Conservation (phyloP, 2,113 vertebrate species). For the Thalassarche chlororhynchos region DNA sequence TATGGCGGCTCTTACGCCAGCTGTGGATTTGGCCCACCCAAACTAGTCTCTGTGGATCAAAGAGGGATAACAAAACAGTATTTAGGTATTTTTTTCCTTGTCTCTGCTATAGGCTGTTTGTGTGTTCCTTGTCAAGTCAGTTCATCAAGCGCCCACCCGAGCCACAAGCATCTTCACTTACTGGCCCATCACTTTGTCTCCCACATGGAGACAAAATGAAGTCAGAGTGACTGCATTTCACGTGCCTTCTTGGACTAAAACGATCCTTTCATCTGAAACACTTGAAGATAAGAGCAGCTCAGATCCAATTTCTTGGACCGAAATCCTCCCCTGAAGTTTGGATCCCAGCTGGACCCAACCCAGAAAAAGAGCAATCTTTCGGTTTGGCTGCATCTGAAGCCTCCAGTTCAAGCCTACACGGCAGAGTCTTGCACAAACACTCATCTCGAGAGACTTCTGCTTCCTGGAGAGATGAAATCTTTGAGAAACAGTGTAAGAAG, state of each 20-base stretch:
- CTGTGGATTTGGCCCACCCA: background rate
- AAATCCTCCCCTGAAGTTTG: conserved; percentile 14
- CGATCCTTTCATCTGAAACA: background rate
- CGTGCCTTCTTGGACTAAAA: background rate
- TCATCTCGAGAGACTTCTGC: background rate
- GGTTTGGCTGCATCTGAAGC: conserved; percentile 18
- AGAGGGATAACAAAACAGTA: background rate
- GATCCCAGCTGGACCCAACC: background rate
- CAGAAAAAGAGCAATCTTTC: background rate
- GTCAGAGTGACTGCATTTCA: background rate
- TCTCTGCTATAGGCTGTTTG: background rate
- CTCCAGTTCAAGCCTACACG: background rate
- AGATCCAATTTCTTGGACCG: conserved; percentile 10
- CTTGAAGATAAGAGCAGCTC: conserved; percentile 32
- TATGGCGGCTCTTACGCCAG: background rate
- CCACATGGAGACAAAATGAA: background rate
- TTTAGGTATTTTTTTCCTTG: background rate
- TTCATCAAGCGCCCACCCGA: background rate
- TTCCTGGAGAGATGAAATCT: conserved; percentile 63
- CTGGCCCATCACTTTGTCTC: background rate
- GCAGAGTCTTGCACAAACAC: conserved; percentile 38
- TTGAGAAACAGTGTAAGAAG: conserved; percentile 6
- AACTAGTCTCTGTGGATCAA: background rate
- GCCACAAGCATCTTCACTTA: background rate
- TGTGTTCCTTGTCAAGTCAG: background rate